A percentile compares a stretch with the other conserved stretches of the same genome.
These are phyloP conservation scores for Chunga burmeisteri DNA, from an alignment of 2,113 vertebrate species.

Conservation along the genomic window DNA sequence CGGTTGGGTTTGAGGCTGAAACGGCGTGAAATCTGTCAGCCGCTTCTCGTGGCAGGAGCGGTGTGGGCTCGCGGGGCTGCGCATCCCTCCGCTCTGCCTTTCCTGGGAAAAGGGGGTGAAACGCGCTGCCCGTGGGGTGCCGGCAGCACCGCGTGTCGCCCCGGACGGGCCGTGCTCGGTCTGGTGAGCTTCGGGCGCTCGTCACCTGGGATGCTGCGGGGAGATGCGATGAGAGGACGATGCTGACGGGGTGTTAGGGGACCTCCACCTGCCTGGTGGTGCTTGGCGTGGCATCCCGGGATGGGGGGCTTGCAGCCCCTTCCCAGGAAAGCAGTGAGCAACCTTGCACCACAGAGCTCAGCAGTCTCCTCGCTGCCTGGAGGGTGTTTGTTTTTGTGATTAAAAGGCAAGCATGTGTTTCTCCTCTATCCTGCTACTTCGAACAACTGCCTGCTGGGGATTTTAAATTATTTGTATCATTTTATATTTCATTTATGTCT, in stretches of 20 bases:
- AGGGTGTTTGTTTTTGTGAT: neutral
- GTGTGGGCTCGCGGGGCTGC: neutral
- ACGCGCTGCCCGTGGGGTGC: too few species aligned
- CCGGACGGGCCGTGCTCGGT: rapidly evolving
- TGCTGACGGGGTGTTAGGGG: neutral
- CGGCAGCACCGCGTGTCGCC: neutral
- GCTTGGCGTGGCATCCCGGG: rapidly evolving
- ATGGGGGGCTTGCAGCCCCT: neutral
- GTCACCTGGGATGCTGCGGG: rapidly evolving
- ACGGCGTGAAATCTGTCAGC: neutral
- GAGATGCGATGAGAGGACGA: rapidly evolving
- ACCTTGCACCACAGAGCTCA: rapidly evolving
- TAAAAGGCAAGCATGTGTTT: neutral
- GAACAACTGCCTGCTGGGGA: neutral
- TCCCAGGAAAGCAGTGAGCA: neutral
- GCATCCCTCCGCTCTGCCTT: too few species aligned
- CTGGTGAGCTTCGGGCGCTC: too few species aligned
- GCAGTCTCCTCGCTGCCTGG: neutral
- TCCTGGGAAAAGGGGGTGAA: too few species aligned
- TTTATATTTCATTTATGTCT: neutral
- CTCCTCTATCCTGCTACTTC: neutral
- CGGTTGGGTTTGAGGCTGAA: neutral
- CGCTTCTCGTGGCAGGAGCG: neutral
- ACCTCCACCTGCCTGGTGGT: neutral
- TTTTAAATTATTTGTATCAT: neutral